These are phyloP conservation scores for Opisthograptis luteolata DNA, from an alignment of 2,888 invertebrate genomes.

Conservation along the genomic window DNA sequence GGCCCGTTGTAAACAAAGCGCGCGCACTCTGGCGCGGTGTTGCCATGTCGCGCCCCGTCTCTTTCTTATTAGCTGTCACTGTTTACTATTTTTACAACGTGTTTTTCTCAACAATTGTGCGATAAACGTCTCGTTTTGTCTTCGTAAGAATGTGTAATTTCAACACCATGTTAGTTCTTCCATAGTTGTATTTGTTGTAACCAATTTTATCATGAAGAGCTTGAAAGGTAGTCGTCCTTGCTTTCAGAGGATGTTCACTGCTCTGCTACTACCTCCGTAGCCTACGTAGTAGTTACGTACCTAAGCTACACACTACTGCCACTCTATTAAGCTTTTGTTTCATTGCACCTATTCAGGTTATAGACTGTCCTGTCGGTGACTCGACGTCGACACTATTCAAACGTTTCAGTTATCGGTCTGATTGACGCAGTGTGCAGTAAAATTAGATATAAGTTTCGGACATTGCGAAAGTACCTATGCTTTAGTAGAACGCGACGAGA, in stretches of 20 bases:
- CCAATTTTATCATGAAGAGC: too few species aligned
- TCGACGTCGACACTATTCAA: conserved; percentile 8
- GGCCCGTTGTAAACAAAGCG: conserved; percentile 71
- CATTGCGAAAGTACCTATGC: conserved; percentile 48
- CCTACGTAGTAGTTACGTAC: neutral
- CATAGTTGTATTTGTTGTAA: conserved; percentile 3
- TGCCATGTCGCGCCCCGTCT: conserved; percentile 56
- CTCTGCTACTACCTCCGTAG: neutral
- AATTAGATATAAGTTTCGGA: conserved; percentile 28
- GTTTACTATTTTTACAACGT: conserved; percentile 47
- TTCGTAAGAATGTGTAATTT: neutral
- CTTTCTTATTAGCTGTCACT: conserved; percentile 52
- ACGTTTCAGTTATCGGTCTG: conserved; percentile 33
- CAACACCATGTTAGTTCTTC: neutral
- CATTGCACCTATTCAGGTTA: conserved; percentile 20
- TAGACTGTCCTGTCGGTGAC: conserved; percentile 18
- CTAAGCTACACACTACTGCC: neutral
- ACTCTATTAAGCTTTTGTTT: conserved; percentile 20
- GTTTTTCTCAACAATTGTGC: conserved; percentile 11
- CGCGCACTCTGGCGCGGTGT: conserved; percentile 63
- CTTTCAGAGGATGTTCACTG: conserved; percentile 31
- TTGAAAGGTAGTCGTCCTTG: conserved; percentile 36
- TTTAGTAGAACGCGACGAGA: conserved; percentile 42
- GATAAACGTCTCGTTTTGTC: neutral
- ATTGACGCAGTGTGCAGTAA: conserved; percentile 38